Evolutionary conservation across 2,888 invertebrate genomes (phyloP).

Genomic region (Cremastinae sp.): DNA sequence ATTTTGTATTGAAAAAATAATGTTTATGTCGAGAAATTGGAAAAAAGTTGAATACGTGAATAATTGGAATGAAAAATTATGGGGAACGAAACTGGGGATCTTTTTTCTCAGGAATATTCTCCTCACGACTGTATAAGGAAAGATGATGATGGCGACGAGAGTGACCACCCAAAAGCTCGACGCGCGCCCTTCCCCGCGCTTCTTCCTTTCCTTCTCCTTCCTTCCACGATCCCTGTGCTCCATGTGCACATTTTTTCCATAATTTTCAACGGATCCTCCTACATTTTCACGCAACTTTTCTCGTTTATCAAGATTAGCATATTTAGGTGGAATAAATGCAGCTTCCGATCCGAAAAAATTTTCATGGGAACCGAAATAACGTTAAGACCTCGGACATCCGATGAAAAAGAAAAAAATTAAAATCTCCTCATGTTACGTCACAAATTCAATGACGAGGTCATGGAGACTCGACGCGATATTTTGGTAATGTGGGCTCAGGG

Average conservation of each 20-base stretch:
- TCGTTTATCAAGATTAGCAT: too few species aligned
- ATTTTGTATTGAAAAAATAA: not conserved
- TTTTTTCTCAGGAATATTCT: constrained; percentile 22
- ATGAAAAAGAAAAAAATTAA: not conserved
- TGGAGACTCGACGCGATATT: constrained; percentile 44
- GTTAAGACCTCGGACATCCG: too few species aligned
- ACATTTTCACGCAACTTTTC: too few species aligned
- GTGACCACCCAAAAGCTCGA: constrained; percentile 43
- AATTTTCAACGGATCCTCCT: not conserved
- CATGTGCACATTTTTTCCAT: constrained; percentile 15
- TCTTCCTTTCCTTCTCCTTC: not conserved
- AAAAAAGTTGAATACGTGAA: not conserved
- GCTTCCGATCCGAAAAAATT: too few species aligned
- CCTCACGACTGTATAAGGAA: not conserved
- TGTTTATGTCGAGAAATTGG: not conserved
- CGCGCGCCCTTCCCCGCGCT: constrained; percentile 10
- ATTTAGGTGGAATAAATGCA: too few species aligned
- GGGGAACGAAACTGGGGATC: not conserved
- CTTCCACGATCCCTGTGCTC: constrained; percentile 4
- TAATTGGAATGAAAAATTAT: not conserved
- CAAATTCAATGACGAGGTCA: constrained; percentile 34
- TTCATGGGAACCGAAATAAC: not conserved
- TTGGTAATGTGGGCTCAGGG: constrained; percentile 58
- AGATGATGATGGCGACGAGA: constrained; percentile 37
- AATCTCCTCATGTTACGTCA: not conserved